A percentile compares a stretch with the other conserved stretches of the same genome.
These are phyloP conservation scores for Stigmatopora nigra DNA, from an alignment of 2,113 vertebrate genomes.

Conservation along the genomic window DNA sequence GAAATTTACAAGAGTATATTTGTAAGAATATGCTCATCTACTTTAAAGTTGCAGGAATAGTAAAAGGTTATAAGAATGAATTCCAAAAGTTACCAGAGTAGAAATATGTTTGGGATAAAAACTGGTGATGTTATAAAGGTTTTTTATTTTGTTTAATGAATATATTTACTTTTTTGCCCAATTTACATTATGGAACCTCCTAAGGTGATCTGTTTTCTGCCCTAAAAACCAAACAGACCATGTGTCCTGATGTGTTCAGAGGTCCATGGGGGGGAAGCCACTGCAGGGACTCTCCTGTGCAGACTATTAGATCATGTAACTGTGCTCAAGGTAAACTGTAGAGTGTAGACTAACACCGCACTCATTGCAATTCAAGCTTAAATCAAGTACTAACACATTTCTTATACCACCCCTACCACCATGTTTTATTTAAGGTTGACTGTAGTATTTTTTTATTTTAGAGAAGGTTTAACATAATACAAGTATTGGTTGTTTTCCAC, in stretches of 20 bases:
- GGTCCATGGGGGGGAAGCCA: conserved; percentile 88
- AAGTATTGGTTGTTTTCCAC: conserved; percentile 15
- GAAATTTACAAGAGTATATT: too few species aligned
- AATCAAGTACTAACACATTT: not conserved
- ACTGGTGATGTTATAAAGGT: too few species aligned
- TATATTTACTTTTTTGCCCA: too few species aligned
- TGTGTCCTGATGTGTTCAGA: conserved; percentile 92
- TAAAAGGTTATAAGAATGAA: too few species aligned
- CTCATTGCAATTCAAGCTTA: not conserved
- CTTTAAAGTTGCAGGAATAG: too few species aligned
- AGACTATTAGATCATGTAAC: conserved; percentile 82
- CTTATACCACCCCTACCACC: not conserved
- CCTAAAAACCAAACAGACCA: conserved; percentile 75
- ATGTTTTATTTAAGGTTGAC: not conserved
- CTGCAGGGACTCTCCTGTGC: conserved; percentile 91
- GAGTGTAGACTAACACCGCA: not conserved
- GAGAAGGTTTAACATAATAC: not conserved
- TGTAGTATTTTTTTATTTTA: conserved; percentile 17
- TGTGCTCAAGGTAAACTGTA: conserved; percentile 77
- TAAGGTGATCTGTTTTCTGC: conserved; percentile 27
- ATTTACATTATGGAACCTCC: not conserved
- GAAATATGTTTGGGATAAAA: too few species aligned
- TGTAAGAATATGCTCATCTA: too few species aligned
- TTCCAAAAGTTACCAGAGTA: too few species aligned
- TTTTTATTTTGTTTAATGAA: too few species aligned